Evolutionary conservation across 1,140 invertebrate species (phyloP).

Genomic region (Parapsyche elsis): DNA sequence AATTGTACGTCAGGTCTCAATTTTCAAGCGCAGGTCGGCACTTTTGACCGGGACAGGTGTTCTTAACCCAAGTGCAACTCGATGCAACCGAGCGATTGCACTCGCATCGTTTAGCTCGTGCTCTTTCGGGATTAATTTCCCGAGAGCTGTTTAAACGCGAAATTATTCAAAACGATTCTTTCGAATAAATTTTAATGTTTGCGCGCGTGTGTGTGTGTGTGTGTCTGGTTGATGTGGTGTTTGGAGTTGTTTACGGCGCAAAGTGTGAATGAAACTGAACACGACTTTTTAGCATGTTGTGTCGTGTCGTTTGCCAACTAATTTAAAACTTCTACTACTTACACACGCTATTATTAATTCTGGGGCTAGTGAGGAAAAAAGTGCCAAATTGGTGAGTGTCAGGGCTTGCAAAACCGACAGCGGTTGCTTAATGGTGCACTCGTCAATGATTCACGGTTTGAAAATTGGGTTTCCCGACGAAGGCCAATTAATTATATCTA

Average conservation of each 20-base stretch:
- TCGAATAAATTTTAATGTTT: too few species aligned
- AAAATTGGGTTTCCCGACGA: too few species aligned
- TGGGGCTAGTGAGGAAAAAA: not conserved
- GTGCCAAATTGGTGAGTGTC: not conserved
- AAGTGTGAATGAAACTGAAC: conserved; percentile 54
- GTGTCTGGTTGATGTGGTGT: too few species aligned
- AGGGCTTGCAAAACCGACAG: too few species aligned
- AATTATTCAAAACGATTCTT: too few species aligned
- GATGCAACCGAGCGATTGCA: not conserved
- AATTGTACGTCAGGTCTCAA: conserved; percentile 48
- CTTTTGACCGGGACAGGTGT: conserved; percentile 46
- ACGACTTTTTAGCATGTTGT: conserved; percentile 13
- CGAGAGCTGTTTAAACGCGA: too few species aligned
- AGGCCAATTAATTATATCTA: too few species aligned
- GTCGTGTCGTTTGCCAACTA: conserved; percentile 22
- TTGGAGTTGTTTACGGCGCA: conserved; percentile 35
- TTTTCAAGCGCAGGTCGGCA: conserved; percentile 46
- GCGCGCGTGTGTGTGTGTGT: too few species aligned
- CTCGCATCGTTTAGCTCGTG: conserved; percentile 1
- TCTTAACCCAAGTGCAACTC: conserved; percentile 1
- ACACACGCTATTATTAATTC: not conserved
- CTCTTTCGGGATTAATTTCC: not conserved
- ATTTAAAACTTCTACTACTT: not conserved
- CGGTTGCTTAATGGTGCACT: too few species aligned
- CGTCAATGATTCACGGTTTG: too few species aligned